Percentiles rank a stretch among this genome's conserved stretches.
These are phyloP conservation scores for Miichthys miiuy DNA, from an alignment of 2,797 vertebrate species.

Conservation along the genomic window DNA sequence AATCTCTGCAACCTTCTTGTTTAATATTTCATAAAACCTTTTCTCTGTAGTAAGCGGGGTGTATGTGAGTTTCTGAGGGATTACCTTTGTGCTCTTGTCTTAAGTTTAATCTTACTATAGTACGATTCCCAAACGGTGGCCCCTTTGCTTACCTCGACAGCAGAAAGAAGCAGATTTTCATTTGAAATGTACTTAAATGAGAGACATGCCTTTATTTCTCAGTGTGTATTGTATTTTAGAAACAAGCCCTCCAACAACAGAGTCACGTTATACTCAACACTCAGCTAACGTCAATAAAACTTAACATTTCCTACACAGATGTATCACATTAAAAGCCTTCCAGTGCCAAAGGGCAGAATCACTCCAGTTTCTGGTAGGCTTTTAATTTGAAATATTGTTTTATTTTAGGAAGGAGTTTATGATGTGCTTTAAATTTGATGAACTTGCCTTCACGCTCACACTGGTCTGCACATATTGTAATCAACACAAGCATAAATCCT, in stretches of 20 bases:
- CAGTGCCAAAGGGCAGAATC: neutral
- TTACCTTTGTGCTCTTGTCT: conserved; percentile 33
- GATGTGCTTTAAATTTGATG: neutral
- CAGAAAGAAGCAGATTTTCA: conserved; percentile 16
- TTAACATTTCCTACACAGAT: neutral
- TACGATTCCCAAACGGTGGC: neutral
- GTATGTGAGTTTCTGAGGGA: conserved; percentile 41
- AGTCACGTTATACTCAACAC: neutral
- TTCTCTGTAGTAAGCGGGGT: conserved; percentile 46
- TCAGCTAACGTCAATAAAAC: neutral
- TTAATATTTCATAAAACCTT: conserved; percentile 65
- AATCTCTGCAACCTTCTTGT: conserved; percentile 43
- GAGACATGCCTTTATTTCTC: neutral
- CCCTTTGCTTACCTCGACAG: conserved; percentile 6
- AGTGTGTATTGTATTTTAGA: neutral
- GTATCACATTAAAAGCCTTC: neutral
- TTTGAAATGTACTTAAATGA: neutral
- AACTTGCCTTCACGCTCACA: neutral
- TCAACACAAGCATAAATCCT: neutral
- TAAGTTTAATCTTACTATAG: conserved; percentile 29
- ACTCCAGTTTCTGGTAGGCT: neutral
- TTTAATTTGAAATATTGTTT: conserved; percentile 2
- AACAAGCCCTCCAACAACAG: neutral
- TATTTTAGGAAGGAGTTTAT: neutral
- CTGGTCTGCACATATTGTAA: neutral